A percentile compares a stretch with the other conserved stretches of the same genome.
Evolutionary conservation across 2,113 vertebrate genomes (phyloP).

Genomic region (Corvus moneduloides): DNA sequence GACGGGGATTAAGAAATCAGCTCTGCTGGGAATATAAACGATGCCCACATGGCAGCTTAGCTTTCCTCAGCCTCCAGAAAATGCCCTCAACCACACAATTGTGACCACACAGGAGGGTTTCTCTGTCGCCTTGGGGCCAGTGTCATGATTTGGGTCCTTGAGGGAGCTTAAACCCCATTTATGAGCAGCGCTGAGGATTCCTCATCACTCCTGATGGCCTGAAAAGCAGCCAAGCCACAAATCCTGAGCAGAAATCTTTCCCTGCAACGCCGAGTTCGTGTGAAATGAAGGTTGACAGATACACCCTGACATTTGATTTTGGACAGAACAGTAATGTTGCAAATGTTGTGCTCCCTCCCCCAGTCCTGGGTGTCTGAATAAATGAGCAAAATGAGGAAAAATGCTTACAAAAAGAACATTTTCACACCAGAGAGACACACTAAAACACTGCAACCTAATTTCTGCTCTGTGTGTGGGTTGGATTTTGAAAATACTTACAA

Average conservation of each 20-base stretch:
- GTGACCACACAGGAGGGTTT: neutral
- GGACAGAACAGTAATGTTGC: neutral
- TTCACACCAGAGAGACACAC: neutral
- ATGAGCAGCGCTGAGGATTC: neutral
- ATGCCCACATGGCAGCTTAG: neutral
- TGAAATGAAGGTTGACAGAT: neutral
- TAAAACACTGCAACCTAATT: neutral
- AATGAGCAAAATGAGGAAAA: neutral
- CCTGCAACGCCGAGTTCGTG: neutral
- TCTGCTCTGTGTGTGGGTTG: neutral
- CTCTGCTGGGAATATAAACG: neutral
- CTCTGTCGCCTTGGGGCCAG: neutral
- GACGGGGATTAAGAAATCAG: neutral
- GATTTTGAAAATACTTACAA: neutral
- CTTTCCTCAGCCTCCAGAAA: constrained; percentile 20
- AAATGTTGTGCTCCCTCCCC: neutral
- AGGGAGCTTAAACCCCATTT: neutral
- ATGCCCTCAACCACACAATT: neutral
- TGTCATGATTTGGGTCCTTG: neutral
- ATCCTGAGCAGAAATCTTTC: neutral
- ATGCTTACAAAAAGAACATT: neutral
- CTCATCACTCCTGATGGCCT: neutral
- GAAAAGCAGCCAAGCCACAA: neutral
- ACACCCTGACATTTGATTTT: neutral
- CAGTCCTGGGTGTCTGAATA: neutral